Evolutionary conservation across 2,888 invertebrate species (phyloP).

Genomic region (Philopedon plagiatum): DNA sequence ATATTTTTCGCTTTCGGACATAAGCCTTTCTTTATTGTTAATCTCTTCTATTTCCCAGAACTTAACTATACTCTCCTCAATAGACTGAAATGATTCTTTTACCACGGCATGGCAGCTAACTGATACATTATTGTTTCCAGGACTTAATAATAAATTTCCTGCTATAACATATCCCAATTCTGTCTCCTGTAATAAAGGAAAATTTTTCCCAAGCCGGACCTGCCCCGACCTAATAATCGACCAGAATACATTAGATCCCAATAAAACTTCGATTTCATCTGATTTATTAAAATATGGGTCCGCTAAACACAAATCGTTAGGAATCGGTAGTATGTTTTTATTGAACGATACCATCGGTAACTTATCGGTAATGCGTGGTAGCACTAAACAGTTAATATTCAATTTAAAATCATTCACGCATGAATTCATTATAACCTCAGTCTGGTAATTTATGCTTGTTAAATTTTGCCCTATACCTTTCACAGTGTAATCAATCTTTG

Average conservation of each 20-base stretch:
- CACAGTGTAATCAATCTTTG: constrained; percentile 11
- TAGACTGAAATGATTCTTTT: no score
- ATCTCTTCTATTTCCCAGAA: constrained; percentile 33
- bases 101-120: not conserved
- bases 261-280: no score
- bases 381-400: constrained; percentile 29
- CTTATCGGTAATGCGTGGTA: constrained; percentile 32
- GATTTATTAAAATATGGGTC: constrained; percentile 49
- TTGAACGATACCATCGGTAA: constrained; percentile 32
- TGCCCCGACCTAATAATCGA: constrained; percentile 32
- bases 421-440: constrained; percentile 24
- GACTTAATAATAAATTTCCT: constrained; percentile 26
- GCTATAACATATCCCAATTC: constrained; percentile 50
- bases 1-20: constrained; percentile 36
- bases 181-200: no score
- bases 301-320: constrained; percentile 42
- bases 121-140: not conserved
- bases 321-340: constrained; percentile 35
- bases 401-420: constrained; percentile 7
- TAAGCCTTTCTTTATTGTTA: not conserved
- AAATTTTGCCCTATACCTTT: constrained; percentile 22
- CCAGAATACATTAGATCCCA: constrained; percentile 46
- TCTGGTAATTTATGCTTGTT: constrained; percentile 22
- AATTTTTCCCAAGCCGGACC: constrained; percentile 33
- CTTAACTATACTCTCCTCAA: no score